Evolutionary conservation across 2,888 invertebrate species (phyloP), one percentile per base, ranked within the genome.

Genomic region (Napeogenes inachia): DNA sequence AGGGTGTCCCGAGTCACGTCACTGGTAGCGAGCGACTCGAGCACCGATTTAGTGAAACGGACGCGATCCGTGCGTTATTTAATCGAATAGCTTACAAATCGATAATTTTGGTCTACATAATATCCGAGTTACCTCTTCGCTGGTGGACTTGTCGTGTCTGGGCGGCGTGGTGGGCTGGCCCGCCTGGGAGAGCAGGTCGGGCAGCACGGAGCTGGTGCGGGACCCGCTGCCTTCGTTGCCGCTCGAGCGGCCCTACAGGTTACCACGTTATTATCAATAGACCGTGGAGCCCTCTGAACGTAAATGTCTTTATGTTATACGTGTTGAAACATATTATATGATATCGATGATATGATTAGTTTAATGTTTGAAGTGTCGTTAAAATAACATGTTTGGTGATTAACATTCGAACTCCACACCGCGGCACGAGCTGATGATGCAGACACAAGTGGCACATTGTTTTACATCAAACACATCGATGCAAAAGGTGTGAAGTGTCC

Each of bases 101-200:
- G 21, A 21, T 21, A 21, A 21, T 21, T 21, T 35, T 35, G 4
- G 35, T 35, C 35, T 6, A 6, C 35, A 35, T 35, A 63, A 32
- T 55, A 62, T 6, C 42, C n/a, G 21, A 30, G 10, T 91, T 91
- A 98, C 98, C 97, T 98, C 98, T 89, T 98, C 98, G 81, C 97
- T 97, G 76, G 96, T 96, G 71, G 97, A 95, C 85, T 98, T 98
- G 91, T 98, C 98, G 81, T 95, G 96, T 60, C 98, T 92, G 74
- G 96, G 95, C 65, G 97, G 96, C 45, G 97, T 96, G 71, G 96
- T 96, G 67, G 95, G 95, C 80, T 94, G 94, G 64, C 94, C 94
- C 65, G 95, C 95, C 91, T 96, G 97, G 80, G 98, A 98, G 71
- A 99, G 93, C 73, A 99, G 93, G 91, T 99, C 99, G 60, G 99